Conservation (phyloP, 2,797 vertebrate species). For the Melanotaenia trifasciata region DNA sequence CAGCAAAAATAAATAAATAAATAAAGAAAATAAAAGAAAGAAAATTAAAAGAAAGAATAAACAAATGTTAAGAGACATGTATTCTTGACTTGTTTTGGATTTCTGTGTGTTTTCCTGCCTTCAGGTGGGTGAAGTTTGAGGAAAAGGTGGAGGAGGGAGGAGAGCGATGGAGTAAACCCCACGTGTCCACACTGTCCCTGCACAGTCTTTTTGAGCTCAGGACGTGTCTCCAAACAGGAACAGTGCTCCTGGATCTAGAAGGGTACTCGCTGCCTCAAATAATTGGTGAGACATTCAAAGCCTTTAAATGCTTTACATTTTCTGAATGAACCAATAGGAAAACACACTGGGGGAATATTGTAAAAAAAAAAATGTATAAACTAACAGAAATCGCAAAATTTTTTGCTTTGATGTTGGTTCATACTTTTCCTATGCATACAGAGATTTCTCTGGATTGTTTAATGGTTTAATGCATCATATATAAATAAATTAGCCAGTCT, state of each 20-base stretch:
- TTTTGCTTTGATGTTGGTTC: not conserved
- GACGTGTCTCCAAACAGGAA: slow-evolving; percentile 94
- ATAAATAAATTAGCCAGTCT: not conserved
- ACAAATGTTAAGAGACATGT: not conserved
- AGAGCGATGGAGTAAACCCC: slow-evolving; percentile 97
- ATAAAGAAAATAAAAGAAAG: too few relatives aligned
- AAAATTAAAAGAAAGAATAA: too few relatives aligned
- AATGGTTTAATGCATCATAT: not conserved
- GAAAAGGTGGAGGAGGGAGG: slow-evolving; percentile 98
- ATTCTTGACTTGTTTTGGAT: slow-evolving; percentile 10
- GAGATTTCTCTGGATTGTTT: too few relatives aligned
- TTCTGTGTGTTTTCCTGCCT: slow-evolving; percentile 23
- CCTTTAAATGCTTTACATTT: not conserved
- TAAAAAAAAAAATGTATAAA: not conserved
- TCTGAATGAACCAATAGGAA: not conserved
- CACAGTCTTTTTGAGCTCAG: slow-evolving; percentile 97
- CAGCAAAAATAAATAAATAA: too few relatives aligned
- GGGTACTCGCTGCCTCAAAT: slow-evolving; percentile 94
- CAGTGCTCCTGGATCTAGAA: slow-evolving; percentile 92
- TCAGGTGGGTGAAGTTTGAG: slow-evolving; percentile 98
- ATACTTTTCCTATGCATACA: not conserved
- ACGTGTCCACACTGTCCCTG: slow-evolving; percentile 94
- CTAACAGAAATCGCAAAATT: not conserved
- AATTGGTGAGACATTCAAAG: slow-evolving; percentile 84
- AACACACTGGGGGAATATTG: not conserved